A percentile compares a stretch with the other conserved stretches of the same genome.
Conservation (phyloP, 2,888 invertebrate genomes). For the Yponomeuta malinellus region DNA sequence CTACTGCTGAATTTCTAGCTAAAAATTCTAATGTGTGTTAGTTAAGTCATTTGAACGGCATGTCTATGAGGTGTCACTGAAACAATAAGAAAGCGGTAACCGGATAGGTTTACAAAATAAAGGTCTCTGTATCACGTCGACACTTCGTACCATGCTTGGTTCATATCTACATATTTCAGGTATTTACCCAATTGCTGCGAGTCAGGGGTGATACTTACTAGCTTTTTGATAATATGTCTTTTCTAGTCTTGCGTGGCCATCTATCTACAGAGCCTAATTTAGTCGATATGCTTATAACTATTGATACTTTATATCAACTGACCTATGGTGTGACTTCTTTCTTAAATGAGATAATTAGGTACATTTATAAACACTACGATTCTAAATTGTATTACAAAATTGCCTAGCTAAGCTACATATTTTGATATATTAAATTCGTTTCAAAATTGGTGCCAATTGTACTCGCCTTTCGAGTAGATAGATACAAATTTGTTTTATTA, state of each 20-base stretch:
- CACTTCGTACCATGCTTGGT: neutral
- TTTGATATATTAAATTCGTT: neutral
- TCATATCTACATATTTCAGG: neutral
- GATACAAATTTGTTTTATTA: constrained; percentile 25
- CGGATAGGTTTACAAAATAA: too few relatives aligned
- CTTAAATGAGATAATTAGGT: neutral
- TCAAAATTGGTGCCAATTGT: constrained; percentile 54
- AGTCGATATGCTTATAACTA: neutral
- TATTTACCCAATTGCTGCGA: too few relatives aligned
- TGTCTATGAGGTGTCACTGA: constrained; percentile 5
- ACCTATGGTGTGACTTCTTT: constrained; percentile 8
- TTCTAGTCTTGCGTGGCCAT: constrained; percentile 4
- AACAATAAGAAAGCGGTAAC: neutral
- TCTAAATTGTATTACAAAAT: constrained; percentile 4
- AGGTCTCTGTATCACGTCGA: neutral
- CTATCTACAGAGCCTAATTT: constrained; percentile 5
- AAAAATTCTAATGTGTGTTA: constrained; percentile 19
- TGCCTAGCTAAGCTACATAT: neutral
- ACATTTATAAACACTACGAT: neutral
- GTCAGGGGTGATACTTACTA: too few relatives aligned
- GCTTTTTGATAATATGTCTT: neutral
- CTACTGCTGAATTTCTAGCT: neutral
- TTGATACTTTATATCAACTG: constrained; percentile 3
- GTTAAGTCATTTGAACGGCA: neutral
- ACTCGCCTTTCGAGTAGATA: constrained; percentile 14